Conservation (phyloP, 1,140 invertebrate genomes). For the Ganaspis sp. region DNA sequence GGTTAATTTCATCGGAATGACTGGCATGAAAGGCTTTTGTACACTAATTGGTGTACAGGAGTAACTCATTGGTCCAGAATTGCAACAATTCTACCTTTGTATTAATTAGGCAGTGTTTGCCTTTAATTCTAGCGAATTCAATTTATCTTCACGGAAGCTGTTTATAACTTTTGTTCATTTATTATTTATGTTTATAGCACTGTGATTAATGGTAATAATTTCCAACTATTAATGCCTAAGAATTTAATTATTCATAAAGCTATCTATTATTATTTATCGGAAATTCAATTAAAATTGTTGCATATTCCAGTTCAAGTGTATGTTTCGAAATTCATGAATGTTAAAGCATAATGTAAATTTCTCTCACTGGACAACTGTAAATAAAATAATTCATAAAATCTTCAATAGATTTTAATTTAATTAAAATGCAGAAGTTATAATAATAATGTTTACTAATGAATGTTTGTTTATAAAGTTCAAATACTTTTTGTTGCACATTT, state of each 20-base stretch:
- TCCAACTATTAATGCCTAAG: background rate
- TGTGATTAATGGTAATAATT: background rate
- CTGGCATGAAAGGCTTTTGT: constrained; percentile 22
- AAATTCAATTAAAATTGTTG: too few species aligned
- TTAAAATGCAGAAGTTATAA: too few species aligned
- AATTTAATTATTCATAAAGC: background rate
- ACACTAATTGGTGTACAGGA: constrained; percentile 6
- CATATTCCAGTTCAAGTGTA: too few species aligned
- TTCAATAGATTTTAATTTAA: too few species aligned
- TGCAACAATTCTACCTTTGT: constrained; percentile 19
- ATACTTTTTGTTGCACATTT: too few species aligned
- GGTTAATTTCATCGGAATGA: constrained; percentile 17
- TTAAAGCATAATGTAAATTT: too few species aligned
- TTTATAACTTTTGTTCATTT: background rate
- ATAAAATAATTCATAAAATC: too few species aligned
- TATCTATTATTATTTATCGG: too few species aligned
- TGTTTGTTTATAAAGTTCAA: too few species aligned
- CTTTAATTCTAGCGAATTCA: background rate
- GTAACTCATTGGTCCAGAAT: constrained; percentile 5
- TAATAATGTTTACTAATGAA: too few species aligned
- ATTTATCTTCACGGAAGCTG: background rate
- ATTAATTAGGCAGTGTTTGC: constrained; percentile 11
- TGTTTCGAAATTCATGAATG: too few species aligned
- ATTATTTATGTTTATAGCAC: constrained; percentile 7
- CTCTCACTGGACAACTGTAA: too few species aligned